Base-by-base conservation (phyloP, 1,140 invertebrate species). In the Drosophila varians region DNA sequence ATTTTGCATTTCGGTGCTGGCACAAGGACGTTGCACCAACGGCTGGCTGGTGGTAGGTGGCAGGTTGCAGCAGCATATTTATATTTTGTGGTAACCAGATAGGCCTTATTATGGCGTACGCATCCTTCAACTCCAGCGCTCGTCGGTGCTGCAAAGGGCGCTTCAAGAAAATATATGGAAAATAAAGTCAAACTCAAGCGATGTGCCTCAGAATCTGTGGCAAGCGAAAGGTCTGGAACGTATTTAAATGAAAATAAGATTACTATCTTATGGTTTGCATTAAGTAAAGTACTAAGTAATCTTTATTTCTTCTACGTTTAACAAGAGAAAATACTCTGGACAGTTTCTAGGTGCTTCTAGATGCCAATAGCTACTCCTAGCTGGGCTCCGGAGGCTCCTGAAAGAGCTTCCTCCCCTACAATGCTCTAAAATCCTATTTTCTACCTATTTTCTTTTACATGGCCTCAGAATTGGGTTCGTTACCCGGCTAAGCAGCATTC, bases 101-200 rank as follows among this genome's bases (percentile, higher is more conserved):
- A 42, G 49, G 54, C 72, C 80, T 84, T 86, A 84, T 84, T 84
- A 86, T 84, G 80, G 80, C 80, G 47, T 76, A 84, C 80, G 80
- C 80, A 84, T 84, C 80, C 80, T 84, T 86, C 78, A 82, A 82
- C 78, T 82, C 82, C 76, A 84, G 52, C 80, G 47, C 69, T 55
- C 62, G 70, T 78, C 72, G 54, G 47, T 46, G 53, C 60, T 55
- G 47, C 56, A 46, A 76, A 84, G 79, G 61, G 80, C 60, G 72
- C 79, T 84, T 84, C 56, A 76, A 54, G 49, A 21, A 43, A 48
- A 26, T 46, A 26, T 46, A 51, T 28, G 38, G 6, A 42, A 42
- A 42, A 36, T 36, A 68, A 68, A 61, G 21, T 43, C 23, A 64
- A 56, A 38, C 6, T 21, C 36, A 36, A 43, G 25, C 19, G 26